These are phyloP conservation scores for Doryteuthis pealeii DNA, from an alignment of 1,140 invertebrate genomes.

Conservation along the genomic window DNA sequence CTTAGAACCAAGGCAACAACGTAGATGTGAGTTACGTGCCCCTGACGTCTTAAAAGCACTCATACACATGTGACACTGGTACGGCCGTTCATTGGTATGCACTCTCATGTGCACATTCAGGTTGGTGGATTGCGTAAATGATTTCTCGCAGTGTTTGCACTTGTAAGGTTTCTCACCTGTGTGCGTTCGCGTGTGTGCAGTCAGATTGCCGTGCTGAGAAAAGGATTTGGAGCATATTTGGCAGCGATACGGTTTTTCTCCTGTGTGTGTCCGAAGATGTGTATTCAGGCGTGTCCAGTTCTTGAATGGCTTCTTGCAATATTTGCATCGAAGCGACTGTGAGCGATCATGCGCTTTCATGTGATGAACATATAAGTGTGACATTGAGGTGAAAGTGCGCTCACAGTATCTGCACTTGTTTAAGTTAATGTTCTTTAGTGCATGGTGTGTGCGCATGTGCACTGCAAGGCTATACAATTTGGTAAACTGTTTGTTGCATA, in stretches of 20 bases:
- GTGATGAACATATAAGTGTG: not conserved
- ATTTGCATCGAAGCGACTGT: not conserved
- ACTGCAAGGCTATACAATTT: not conserved
- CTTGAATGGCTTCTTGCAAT: not conserved
- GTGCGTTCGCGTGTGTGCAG: constrained; percentile 25
- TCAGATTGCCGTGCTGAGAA: constrained; percentile 28
- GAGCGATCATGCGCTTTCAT: not conserved
- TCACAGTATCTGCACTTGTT: not conserved
- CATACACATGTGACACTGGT: constrained; percentile 15
- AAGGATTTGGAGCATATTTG: constrained; percentile 30
- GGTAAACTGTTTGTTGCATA: not conserved
- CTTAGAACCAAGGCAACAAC: not conserved
- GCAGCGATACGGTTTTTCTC: constrained; percentile 35
- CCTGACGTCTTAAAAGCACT: constrained; percentile 10
- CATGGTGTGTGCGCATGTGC: not conserved
- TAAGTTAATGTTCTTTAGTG: no score
- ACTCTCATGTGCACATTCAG: constrained; percentile 11
- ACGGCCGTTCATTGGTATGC: constrained; percentile 13
- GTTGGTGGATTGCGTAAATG: constrained; percentile 3
- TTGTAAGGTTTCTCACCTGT: constrained; percentile 11
- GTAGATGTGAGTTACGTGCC: constrained; percentile 13
- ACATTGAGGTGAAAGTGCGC: not conserved
- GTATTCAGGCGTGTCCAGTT: constrained; percentile 23
- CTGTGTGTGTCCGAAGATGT: constrained; percentile 38
- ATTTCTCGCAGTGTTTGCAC: constrained; percentile 20